Percentiles rank a stretch among this genome's conserved stretches.
phyloP scores from a whole-genome alignment of 1,140 invertebrate genomes.

The Phthorimaea operculella region DNA sequence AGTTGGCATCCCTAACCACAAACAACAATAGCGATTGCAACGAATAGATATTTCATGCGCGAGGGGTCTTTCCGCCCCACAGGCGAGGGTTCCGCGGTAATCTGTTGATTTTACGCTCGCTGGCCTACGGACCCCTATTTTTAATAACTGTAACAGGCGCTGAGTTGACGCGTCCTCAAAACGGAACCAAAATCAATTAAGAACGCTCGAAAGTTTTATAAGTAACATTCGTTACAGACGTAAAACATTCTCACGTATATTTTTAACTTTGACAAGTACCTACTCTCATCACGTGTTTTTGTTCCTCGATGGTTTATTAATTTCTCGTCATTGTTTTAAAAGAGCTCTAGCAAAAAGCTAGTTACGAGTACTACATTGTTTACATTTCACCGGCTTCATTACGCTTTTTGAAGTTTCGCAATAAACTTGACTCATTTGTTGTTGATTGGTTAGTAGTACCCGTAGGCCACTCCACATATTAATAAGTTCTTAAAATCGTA shows the following conservation, averaged over 20 bases:
- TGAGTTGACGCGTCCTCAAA: conserved; percentile 47
- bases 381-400: too few relatives aligned
- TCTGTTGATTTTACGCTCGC: conserved; percentile 66
- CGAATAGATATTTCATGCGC: conserved; percentile 52
- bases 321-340: conserved; percentile 1
- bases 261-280: conserved; percentile 12
- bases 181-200: conserved; percentile 52
- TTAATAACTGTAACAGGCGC: conserved; percentile 41
- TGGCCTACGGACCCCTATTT: conserved; percentile 32
- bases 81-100: conserved; percentile 49
- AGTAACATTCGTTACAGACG: conserved; percentile 36
- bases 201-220: conserved; percentile 28
- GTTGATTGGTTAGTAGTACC: too few relatives aligned
- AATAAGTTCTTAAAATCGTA: conserved; percentile 14
- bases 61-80: conserved; percentile 29
- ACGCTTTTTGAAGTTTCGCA: too few relatives aligned
- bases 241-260: conserved; percentile 31
- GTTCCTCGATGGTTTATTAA: conserved; percentile 11
- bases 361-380: too few relatives aligned
- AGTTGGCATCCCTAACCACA: conserved; percentile 51
- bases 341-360: background rate
- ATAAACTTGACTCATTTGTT: too few relatives aligned
- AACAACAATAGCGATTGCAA: conserved; percentile 53
- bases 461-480: background rate
- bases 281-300: conserved; percentile 11